A percentile compares a stretch with the other conserved stretches of the same genome.
phyloP scores from a whole-genome alignment of 30 jellyfish, hydroid and myxozoan species.

The Aurelia sp. region DNA sequence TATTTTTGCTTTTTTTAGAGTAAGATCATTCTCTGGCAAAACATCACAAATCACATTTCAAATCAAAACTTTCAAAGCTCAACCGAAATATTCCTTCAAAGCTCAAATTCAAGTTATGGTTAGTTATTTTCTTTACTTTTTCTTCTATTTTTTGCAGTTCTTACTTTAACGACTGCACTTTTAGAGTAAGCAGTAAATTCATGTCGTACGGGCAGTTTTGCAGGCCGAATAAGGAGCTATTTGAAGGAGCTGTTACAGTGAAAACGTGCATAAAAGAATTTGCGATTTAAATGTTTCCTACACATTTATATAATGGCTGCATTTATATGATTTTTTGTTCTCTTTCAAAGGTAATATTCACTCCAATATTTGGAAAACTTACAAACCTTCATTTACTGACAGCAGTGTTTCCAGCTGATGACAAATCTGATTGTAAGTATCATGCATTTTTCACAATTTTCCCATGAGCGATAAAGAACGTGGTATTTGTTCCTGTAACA shows the following conservation, averaged over 20 bases:
- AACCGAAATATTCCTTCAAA: background rate
- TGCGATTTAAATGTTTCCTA: too few relatives aligned
- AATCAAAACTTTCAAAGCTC: slow-evolving; percentile 16
- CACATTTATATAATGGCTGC: too few relatives aligned
- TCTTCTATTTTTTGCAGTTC: too few relatives aligned
- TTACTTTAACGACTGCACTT: too few relatives aligned
- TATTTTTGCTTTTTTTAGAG: slow-evolving; percentile 6
- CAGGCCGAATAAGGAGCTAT: too few relatives aligned
- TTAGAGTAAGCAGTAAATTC: too few relatives aligned
- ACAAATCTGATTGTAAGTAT: slow-evolving; percentile 50
- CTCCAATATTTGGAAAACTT: slow-evolving; percentile 14
- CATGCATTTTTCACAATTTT: background rate
- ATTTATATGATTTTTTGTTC: too few relatives aligned
- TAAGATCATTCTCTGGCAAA: slow-evolving; percentile 32
- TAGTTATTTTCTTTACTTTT: background rate
- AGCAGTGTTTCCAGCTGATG: slow-evolving; percentile 33
- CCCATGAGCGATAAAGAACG: too few relatives aligned
- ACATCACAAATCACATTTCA: background rate
- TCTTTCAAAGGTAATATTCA: slow-evolving; percentile 14
- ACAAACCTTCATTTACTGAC: slow-evolving; percentile 12
- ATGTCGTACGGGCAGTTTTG: too few relatives aligned
- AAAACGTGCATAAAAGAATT: too few relatives aligned
- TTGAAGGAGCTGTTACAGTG: too few relatives aligned
- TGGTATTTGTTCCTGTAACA: too few relatives aligned
- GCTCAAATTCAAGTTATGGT: slow-evolving; percentile 37